Percentiles rank a stretch among this genome's conserved stretches.
Conservation (phyloP, 2,888 invertebrate species). For the Temnothorax rugatulus region DNA sequence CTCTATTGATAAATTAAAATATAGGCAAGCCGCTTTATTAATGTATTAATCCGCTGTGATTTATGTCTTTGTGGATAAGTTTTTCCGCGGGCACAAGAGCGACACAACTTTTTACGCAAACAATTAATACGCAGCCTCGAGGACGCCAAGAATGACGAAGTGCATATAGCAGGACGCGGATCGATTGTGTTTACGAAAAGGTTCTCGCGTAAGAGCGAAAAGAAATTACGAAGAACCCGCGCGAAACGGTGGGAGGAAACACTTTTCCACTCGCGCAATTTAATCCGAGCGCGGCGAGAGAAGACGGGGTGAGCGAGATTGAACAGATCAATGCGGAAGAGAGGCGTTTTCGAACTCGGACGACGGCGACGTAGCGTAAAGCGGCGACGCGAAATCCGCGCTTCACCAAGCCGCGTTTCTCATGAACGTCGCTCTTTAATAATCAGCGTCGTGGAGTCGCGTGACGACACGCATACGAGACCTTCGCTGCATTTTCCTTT, state of each 20-base stretch:
- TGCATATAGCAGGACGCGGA: background rate
- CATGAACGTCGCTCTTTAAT: slow-evolving; percentile 26
- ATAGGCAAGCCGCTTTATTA: background rate
- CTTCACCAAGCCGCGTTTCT: slow-evolving; percentile 21
- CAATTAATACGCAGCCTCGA: slow-evolving; percentile 66
- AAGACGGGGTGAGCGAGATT: slow-evolving; percentile 34
- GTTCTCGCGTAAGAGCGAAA: background rate
- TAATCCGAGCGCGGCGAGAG: slow-evolving; percentile 33
- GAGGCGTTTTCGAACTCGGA: slow-evolving; percentile 46
- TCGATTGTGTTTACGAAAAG: slow-evolving; percentile 30
- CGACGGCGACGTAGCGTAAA: slow-evolving; percentile 27
- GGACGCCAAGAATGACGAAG: slow-evolving; percentile 25
- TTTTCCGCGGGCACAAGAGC: background rate
- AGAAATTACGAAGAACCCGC: background rate
- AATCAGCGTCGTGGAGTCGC: slow-evolving; percentile 40
- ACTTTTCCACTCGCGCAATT: slow-evolving; percentile 44
- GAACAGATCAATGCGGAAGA: slow-evolving; percentile 57
- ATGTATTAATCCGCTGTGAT: background rate
- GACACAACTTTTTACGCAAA: slow-evolving; percentile 62
- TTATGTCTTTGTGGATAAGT: background rate
- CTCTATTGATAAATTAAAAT: background rate
- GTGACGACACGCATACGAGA: slow-evolving; percentile 32
- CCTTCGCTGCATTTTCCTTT: slow-evolving; percentile 9
- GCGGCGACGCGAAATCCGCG: slow-evolving; percentile 27
- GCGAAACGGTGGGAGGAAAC: slow-evolving; percentile 7